Base-by-base conservation (phyloP, 2,888 invertebrate genomes). In the Omphaloscelis lunosa region DNA sequence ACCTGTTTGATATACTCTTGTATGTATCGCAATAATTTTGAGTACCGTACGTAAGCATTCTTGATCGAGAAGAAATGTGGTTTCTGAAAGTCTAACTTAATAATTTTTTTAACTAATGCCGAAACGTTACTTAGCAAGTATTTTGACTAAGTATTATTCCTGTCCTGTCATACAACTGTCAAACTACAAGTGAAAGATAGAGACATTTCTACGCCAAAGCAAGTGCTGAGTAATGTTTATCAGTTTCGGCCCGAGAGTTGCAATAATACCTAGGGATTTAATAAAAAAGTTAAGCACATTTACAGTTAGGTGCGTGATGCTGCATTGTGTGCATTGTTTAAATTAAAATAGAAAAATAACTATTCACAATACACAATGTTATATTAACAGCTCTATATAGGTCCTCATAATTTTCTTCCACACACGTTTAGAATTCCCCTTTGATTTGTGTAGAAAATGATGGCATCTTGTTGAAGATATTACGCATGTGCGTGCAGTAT, bases 351-450 rank as follows among this genome's bases (percentile, higher is more conserved):
- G 41, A 2, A 41, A 65, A 27, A 27, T 27, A 0, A n/a, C 0
- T n/a, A 66, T 12, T 56, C n/a, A 56, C 5, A 56, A 51, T 51
- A 29, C 23, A 67, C 23, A 12, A 63, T 69, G 74, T 1, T 63
- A 59, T 17, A 67, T 12, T 29, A 71, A 45, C 85, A 83, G 66
- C 90, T 90, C 90, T 83, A 63, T 88, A 81, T 11, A 80, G 23
- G 73, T 89, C 65, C 34, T 17, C 45, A 78, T 63, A 73, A 79
- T 89, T 90, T 91, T 89, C 89, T 85, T 72, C 78, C n/a, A 79
- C 58, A 53, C 67, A 75, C 72, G 59, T 63, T 76, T 76, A 70
- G 53, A 79, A 86, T 85, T 84, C 84, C 58, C 74, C 73, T 78
- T 83, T 85, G 84, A 83, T 80, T 78, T 82, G 81, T 80, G 72